Evolutionary conservation across 2,113 vertebrate species (phyloP), one percentile per base, ranked within the genome.

Genomic region (Daboia siamensis): DNA sequence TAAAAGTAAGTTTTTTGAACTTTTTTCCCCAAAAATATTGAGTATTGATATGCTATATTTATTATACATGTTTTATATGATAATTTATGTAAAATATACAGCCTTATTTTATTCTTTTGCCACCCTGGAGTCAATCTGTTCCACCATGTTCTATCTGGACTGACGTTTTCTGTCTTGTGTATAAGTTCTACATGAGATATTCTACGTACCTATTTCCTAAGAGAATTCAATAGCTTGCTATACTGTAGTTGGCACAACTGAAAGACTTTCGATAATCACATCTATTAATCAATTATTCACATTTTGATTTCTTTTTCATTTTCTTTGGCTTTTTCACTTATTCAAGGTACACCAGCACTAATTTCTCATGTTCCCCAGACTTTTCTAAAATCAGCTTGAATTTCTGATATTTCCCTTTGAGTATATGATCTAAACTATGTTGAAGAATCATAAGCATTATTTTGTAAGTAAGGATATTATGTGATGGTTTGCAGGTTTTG

Each of bases 1-100:
- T 95, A 91, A 97, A 97, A 95, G 95, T 94, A 95, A 93, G 84
- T 96, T 95, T 92, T 92, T 21, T 46, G 85, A 85, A 93, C 11
- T 61, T 13, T 88, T 39, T 11, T 8, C 5, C 51, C 24, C 44
- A n/a, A 86, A 33, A 84, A 59, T 24, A 56, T 85, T 33, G 33
- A n/a, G 29, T 11, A 26, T 88, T 84, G 55, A 59, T 33, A 52
- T 86, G 17, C 15, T 51, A 51, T 8, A 51, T 57, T 48, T 89
- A 56, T 44, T 54, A 24, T 54, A n/a, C 21, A 85, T 84, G 55
- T 26, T 85, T 89, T 46, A 46, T 61, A 44, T 89, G 11, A 23
- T 61, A 46, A 21, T 80, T 80, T 80, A 44, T 44, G 33, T 80
- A 80, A 44, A 1, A 39, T 44, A 80, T 80, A 7, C 3, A 80